Base-by-base conservation (phyloP, 2,113 vertebrate species). In the Phyllopteryx taeniolatus region DNA sequence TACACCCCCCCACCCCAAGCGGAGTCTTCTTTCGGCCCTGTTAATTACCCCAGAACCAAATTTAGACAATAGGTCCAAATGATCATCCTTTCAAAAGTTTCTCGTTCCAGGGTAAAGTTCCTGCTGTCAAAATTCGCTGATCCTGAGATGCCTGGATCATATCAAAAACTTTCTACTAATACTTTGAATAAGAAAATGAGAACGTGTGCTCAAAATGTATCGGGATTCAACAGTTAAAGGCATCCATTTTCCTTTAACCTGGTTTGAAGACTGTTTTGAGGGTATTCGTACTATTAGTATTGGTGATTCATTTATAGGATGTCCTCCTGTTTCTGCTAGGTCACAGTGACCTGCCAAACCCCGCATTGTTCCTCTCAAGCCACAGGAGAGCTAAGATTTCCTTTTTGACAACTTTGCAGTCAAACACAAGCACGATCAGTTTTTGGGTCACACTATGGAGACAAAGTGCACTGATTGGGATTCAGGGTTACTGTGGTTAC, bases 331-430 rank as follows among this genome's bases (percentile, higher is more conserved):
- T 74, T 67, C 63, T 70, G 60, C 33, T 60, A n/a, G 79, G 60
- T 79, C 75, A 71, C 35, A 1, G 19, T 20, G 53, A 68, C 63
- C 72, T 75, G 68, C 64, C 70, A 67, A 46, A 22, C 27, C 27
- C 35, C 46, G 14, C 56, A 76, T 72, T 83, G 86, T 79, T 85
- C 67, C 46, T 51, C 57, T 9, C 12, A 59, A 73, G 66, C 51
- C 72, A 64, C 47, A 6, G 1, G 72, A 67, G 43, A 68, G 14
- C 54, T 0, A 1, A 70, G 64, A 5, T 72, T 82, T 80, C 79
- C 78, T 77, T 60, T 19, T 39, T 2, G 10, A 64, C 31, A 13
- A 46, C 5, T 13, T 47, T 68, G 14, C 47, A 57, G 65, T 42
- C 42, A 53, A 27, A 22, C 0, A 60, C 71, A 62, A 1, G 4